Base-by-base conservation (phyloP, 2,113 vertebrate species). In the Rhea pennata region DNA sequence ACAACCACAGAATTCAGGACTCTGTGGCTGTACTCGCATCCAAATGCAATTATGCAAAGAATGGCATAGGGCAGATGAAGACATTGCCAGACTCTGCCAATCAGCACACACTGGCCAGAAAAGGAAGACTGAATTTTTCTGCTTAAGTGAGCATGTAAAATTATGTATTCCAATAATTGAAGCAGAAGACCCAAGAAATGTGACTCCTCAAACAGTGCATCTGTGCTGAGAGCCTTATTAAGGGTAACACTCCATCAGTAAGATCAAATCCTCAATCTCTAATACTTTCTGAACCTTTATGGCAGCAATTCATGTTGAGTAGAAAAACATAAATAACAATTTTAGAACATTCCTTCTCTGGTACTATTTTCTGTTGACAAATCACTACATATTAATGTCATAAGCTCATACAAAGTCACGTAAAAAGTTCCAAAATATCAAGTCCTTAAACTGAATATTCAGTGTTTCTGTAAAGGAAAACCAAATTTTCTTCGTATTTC, bases 61-160 rank as follows among this genome's bases (percentile, higher is more conserved):
- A 54, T 9, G 8, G 15, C 9, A 31, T 10, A 5, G 23, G 69
- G 74, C 29, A 78, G 36, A 39, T 20, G 7, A 77, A 61, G 59
- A 27, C 44, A 8, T 7, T 65, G 64, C 27, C 13, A 42, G 11
- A 14, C 36, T 82, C 58, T 61, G 39, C 58, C 72, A 65, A 61
- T 19, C 27, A 61, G 71, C 33, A 46, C 33, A 36, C 16, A 3
- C 40, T 69, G 46, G 19, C 16, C 42, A 7, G 6, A 72, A 7
- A 20, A 1, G 11, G 33, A 72, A 72, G 42, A 66, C 20, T 20
- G 51, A 66, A 66, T 56, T 87, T 78, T 67, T 72, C 77, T 44
- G 31, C 3, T 0, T 36, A 66, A 40, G 4, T 31, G 33, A 87
- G 29, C 40, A 50, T 39, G 0, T 0, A 29, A 39, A 56, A n/a